Percentiles rank a stretch among this genome's conserved stretches.
Conservation (phyloP, 2,888 invertebrate genomes). For the Agelastica alni region DNA sequence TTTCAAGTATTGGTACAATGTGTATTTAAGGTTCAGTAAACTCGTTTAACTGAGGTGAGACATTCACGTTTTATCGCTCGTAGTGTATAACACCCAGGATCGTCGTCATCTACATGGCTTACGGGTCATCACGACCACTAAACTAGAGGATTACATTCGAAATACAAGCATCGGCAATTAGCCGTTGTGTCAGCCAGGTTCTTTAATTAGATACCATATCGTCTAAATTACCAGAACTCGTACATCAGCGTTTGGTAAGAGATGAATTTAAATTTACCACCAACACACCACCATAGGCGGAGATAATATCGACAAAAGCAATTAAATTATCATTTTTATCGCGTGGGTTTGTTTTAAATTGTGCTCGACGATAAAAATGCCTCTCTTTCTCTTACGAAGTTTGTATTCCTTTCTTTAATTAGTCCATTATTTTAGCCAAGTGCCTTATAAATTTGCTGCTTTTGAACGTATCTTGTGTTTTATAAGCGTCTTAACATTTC, state of each 20-base stretch:
- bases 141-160: slow-evolving; percentile 45
- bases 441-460: slow-evolving; percentile 6
- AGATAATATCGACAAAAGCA: slow-evolving; percentile 12
- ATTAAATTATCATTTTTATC: slow-evolving; percentile 12
- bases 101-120: slow-evolving; percentile 37
- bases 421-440: slow-evolving; percentile 11
- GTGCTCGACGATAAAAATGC: slow-evolving; percentile 12
- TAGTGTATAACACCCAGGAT: slow-evolving; percentile 25
- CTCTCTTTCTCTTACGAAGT: slow-evolving; percentile 8
- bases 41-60: slow-evolving; percentile 41
- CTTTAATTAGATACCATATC: slow-evolving; percentile 47
- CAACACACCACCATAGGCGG: slow-evolving; percentile 29
- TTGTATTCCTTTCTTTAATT: slow-evolving; percentile 14
- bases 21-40: slow-evolving; percentile 27
- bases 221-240: slow-evolving; percentile 42
- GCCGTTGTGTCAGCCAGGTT: slow-evolving; percentile 41
- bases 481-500: too few species aligned
- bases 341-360: slow-evolving; percentile 16
- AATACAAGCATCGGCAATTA: slow-evolving; percentile 47
- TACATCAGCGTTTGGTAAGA: slow-evolving; percentile 37
- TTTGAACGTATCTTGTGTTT: too few species aligned
- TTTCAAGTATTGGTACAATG: too few species aligned
- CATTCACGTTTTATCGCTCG: slow-evolving; percentile 22
- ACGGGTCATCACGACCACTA: slow-evolving; percentile 42
- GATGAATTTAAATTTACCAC: slow-evolving; percentile 33